Percentiles rank a stretch among this genome's conserved stretches.
Conservation (phyloP, 2,797 vertebrate species). For the Takifugu rubripes region DNA sequence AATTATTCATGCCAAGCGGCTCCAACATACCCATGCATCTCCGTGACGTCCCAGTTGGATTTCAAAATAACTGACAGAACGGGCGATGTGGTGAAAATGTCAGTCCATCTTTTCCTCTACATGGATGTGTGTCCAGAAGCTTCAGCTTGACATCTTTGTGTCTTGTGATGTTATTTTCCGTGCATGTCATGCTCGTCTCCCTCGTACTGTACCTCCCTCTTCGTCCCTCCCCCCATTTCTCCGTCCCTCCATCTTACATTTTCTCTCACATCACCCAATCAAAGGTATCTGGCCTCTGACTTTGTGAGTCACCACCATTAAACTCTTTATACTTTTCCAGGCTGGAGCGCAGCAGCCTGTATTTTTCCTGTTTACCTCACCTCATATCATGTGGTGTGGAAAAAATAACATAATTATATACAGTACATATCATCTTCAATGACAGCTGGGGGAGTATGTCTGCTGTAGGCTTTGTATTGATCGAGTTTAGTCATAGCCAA, state of each 20-base stretch:
- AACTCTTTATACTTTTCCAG: constrained; percentile 46
- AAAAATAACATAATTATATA: constrained; percentile 23
- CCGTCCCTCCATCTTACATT: constrained; percentile 7
- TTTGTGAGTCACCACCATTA: constrained; percentile 56
- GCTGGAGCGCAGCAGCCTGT: constrained; percentile 7
- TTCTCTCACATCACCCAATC: constrained; percentile 38
- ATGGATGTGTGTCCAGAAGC: constrained; percentile 6
- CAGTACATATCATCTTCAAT: too few species aligned
- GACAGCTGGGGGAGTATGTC: too few species aligned
- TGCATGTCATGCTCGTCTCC: neutral
- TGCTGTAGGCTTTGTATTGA: constrained; percentile 17
- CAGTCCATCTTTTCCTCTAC: constrained; percentile 24
- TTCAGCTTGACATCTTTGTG: constrained; percentile 8
- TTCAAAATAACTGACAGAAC: constrained; percentile 28
- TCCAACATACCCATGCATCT: constrained; percentile 42
- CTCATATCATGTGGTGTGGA: neutral
- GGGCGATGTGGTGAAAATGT: constrained; percentile 34
- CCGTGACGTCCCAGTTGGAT: constrained; percentile 29
- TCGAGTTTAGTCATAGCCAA: constrained; percentile 1
- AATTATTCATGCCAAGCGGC: constrained; percentile 35
- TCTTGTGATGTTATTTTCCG: constrained; percentile 11
- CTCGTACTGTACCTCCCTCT: constrained; percentile 13
- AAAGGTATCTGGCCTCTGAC: constrained; percentile 60
- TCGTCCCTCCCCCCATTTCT: constrained; percentile 7
- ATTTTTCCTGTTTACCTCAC: neutral